Percentiles rank a stretch among this genome's conserved stretches.
These are phyloP conservation scores for Papilio xuthus DNA, from an alignment of 1,140 invertebrate species.

Conservation along the genomic window DNA sequence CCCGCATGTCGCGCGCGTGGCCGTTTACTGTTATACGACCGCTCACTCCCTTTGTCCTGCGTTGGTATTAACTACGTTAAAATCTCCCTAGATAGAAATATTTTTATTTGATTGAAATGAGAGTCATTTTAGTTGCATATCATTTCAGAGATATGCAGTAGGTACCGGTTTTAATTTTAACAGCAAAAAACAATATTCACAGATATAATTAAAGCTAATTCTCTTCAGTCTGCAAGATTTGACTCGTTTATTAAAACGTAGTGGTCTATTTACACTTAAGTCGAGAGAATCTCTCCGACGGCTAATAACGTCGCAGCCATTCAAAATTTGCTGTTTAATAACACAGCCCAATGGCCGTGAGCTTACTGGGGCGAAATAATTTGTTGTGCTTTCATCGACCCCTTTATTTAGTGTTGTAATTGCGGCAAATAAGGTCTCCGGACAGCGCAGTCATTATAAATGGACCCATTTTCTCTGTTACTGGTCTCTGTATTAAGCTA, in stretches of 20 bases:
- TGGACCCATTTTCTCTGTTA: conserved; percentile 13
- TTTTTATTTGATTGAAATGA: too few relatives aligned
- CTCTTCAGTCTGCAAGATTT: conserved; percentile 5
- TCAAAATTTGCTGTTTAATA: conserved; percentile 39
- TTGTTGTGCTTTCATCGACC: conserved; percentile 36
- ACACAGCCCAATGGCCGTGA: conserved; percentile 32
- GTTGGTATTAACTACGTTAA: conserved; percentile 43
- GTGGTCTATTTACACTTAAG: conserved; percentile 23
- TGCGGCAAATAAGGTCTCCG: conserved; percentile 28
- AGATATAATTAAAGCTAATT: conserved; percentile 22
- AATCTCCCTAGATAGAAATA: too few relatives aligned
- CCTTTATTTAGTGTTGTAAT: conserved; percentile 38
- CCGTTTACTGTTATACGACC: conserved; percentile 90
- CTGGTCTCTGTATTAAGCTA: conserved; percentile 1
- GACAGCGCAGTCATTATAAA: conserved; percentile 16
- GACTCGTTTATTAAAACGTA: conserved; percentile 7
- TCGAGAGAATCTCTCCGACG: neutral
- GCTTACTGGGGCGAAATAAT: conserved; percentile 33
- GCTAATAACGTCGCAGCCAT: conserved; percentile 29
- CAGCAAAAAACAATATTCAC: neutral
- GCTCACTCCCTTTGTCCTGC: conserved; percentile 83
- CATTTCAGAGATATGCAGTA: too few relatives aligned
- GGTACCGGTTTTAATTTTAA: too few relatives aligned
- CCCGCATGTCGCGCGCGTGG: conserved; percentile 86
- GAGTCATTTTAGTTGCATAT: too few relatives aligned